Percentiles rank a stretch among this genome's conserved stretches.
Evolutionary conservation across 2,797 vertebrate species (phyloP).

Genomic region (Mycteria americana): DNA sequence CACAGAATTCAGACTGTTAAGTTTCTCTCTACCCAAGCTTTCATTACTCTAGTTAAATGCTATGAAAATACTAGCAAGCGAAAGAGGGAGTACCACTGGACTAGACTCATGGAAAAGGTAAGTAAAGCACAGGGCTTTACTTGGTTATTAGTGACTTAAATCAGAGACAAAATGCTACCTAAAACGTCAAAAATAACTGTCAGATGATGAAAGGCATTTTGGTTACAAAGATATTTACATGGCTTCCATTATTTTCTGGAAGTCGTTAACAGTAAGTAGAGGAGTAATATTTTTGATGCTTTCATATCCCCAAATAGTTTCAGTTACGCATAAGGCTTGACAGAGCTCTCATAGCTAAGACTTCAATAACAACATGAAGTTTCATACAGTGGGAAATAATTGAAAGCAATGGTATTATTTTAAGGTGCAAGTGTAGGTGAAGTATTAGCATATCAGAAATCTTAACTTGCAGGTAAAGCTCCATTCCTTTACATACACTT

Average conservation of each 20-base stretch:
- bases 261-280: neutral
- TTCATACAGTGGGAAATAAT: neutral
- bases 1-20: neutral
- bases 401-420: neutral
- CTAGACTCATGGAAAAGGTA: neutral
- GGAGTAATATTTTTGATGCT: neutral
- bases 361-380: neutral
- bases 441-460: neutral
- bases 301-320: neutral
- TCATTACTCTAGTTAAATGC: neutral
- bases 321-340: neutral
- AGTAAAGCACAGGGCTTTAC: neutral
- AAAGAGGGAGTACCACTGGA: neutral
- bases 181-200: neutral
- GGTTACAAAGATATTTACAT: neutral
- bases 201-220: neutral
- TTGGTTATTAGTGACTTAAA: neutral
- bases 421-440: neutral
- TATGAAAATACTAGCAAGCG: neutral
- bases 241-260: neutral
- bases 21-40: neutral
- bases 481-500: neutral
- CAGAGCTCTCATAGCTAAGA: neutral
- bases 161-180: neutral
- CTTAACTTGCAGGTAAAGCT: neutral